Evolutionary conservation across 2,797 vertebrate species (phyloP).

Genomic region (Vultur gryphus): DNA sequence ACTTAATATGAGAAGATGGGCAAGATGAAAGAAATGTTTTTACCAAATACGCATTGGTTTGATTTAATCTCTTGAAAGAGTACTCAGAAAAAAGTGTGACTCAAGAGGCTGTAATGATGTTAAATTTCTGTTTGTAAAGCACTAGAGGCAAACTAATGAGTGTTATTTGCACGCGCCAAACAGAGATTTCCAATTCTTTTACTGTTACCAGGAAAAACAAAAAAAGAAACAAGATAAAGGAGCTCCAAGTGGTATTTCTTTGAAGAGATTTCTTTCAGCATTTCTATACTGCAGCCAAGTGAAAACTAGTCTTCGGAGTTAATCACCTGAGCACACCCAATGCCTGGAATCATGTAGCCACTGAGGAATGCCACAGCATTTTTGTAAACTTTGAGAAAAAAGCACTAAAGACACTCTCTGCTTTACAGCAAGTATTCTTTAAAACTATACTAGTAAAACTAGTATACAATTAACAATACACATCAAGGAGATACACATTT

Average conservation of each 20-base stretch:
- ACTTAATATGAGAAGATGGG: background rate
- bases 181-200: background rate
- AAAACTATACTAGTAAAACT: background rate
- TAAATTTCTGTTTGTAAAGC: background rate
- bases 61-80: background rate
- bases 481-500: background rate
- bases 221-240: background rate
- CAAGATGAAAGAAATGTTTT: background rate
- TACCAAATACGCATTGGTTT: background rate
- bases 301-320: background rate
- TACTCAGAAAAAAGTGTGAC: background rate
- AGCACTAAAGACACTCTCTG: background rate
- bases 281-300: background rate
- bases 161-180: background rate
- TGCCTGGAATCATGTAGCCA: too few relatives aligned
- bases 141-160: background rate
- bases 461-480: accelerated
- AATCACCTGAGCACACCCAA: background rate
- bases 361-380: background rate
- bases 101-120: background rate
- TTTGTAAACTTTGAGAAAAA: background rate
- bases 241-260: background rate
- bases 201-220: background rate
- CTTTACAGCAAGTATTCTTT: background rate
- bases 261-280: background rate